These are phyloP conservation scores for Trilocha varians DNA, from an alignment of 2,888 invertebrate species.

Conservation along the genomic window DNA sequence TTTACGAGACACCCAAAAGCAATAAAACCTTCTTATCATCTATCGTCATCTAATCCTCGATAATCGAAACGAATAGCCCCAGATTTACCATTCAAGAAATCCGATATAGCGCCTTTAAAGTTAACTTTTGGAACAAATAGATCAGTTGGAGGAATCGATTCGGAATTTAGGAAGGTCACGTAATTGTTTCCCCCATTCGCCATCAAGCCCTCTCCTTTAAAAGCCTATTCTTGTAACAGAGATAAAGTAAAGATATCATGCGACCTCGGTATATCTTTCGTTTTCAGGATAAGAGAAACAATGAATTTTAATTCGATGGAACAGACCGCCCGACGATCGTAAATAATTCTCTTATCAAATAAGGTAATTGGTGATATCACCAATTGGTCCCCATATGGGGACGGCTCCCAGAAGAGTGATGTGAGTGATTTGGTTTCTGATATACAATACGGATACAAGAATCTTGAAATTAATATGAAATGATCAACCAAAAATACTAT, in stretches of 20 bases:
- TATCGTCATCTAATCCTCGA: conserved; percentile 35
- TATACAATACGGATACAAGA: not conserved
- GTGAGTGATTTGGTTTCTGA: conserved; percentile 9
- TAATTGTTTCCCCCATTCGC: conserved; percentile 43
- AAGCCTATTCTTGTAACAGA: conserved; percentile 66
- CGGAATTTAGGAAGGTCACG: conserved; percentile 36
- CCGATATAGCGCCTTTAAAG: conserved; percentile 33
- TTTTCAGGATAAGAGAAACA: conserved; percentile 67
- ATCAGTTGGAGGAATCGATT: conserved; percentile 27
- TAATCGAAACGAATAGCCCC: conserved; percentile 26
- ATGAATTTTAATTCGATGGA: conserved; percentile 66
- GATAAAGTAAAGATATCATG: conserved; percentile 62
- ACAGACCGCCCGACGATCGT: conserved; percentile 36
- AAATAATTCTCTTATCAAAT: conserved; percentile 67
- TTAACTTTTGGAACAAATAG: conserved; percentile 33
- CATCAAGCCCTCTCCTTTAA: conserved; percentile 51
- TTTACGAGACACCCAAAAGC: conserved; percentile 33
- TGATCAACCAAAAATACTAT: no score
- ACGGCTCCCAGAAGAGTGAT: conserved; percentile 39
- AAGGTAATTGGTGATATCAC: conserved; percentile 66
- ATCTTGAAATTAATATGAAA: not conserved
- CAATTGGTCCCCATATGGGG: no score
- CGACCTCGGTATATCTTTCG: conserved; percentile 59
- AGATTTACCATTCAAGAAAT: conserved; percentile 36
- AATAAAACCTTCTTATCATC: conserved; percentile 41